Base-by-base conservation (phyloP, 2,113 vertebrate genomes). In the Trichomycterus rosablanca region DNA sequence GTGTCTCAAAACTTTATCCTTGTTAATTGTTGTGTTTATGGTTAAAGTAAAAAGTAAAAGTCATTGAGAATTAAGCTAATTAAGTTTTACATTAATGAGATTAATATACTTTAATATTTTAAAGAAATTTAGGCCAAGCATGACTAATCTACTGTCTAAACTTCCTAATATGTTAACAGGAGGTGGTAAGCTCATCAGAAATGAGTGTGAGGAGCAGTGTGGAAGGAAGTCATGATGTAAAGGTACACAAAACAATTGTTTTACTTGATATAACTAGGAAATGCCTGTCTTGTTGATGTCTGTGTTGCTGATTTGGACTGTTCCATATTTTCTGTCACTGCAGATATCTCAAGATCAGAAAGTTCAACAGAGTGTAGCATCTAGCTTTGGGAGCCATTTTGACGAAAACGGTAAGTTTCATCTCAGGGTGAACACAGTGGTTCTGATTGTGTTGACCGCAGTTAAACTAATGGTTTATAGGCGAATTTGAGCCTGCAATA, bases 161-260 rank as follows among this genome's bases (percentile, higher is more conserved):
- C n/a, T n/a, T n/a, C n/a, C n/a, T n/a, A n/a, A n/a, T 45, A 50
- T 51, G 65, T 56, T 71, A 40, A 71, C 75, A 97, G 93, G 91
- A 94, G 66, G 71, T 78, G 52, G 81, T 81, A 35, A 87, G 65
- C 63, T 88, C 80, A 48, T 90, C 81, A 2, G 86, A 93, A 67
- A 80, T 83, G 20, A 79, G 50, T 3, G 42, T 83, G 68, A 82
- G 76, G 76, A 89, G 78, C 73, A 83, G 77, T 34, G 80, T 42
- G 67, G 88, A 82, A 64, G 83, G 90, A 70, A 60, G 75, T 30
- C 59, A 51, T 7, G 7, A 66, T 39, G 20, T 58, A 35, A 57
- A 64, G 66, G 61, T 69, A 54, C 7, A n/a, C 11, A 39, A 2
- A 26, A 1, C 9, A 1, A 48, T n/a, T n/a, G n/a, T n/a, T n/a